Conservation (phyloP, 1,140 invertebrate species). For the Lineus longissimus region DNA sequence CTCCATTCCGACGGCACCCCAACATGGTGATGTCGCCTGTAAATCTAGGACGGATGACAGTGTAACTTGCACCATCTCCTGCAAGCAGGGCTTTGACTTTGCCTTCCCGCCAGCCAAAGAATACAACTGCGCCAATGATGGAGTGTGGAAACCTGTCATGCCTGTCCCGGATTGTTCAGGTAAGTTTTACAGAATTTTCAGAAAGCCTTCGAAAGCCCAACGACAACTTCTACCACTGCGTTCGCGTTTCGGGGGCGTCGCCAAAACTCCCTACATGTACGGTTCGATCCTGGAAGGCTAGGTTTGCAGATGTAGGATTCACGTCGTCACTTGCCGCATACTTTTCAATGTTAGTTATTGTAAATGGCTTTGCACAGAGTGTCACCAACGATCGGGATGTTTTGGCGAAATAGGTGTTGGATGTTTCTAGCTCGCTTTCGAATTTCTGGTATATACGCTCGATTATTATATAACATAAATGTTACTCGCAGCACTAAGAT, state of each 20-base stretch:
- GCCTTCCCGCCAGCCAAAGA: constrained; percentile 54
- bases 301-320: too few relatives aligned
- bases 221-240: background rate
- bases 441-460: too few relatives aligned
- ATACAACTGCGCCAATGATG: constrained; percentile 56
- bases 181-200: constrained; percentile 27
- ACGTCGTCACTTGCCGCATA: too few relatives aligned
- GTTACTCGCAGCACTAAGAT: constrained; percentile 10
- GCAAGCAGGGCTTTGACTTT: constrained; percentile 63
- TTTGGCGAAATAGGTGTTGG: too few relatives aligned
- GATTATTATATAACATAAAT: too few relatives aligned
- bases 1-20: constrained; percentile 56
- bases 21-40: constrained; percentile 61
- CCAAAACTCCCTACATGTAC: too few relatives aligned
- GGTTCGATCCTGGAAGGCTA: too few relatives aligned
- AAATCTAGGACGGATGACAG: constrained; percentile 52
- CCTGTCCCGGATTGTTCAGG: constrained; percentile 63
- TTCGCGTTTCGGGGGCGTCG: too few relatives aligned
- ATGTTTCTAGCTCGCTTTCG: too few relatives aligned
- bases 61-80: constrained; percentile 60
- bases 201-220: background rate
- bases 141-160: constrained; percentile 54
- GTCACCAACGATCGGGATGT: too few relatives aligned
- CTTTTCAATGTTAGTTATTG: too few relatives aligned
- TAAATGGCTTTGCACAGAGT: too few relatives aligned